Base-by-base conservation (phyloP, 2,797 vertebrate species). In the Hemitrygon akajei region DNA sequence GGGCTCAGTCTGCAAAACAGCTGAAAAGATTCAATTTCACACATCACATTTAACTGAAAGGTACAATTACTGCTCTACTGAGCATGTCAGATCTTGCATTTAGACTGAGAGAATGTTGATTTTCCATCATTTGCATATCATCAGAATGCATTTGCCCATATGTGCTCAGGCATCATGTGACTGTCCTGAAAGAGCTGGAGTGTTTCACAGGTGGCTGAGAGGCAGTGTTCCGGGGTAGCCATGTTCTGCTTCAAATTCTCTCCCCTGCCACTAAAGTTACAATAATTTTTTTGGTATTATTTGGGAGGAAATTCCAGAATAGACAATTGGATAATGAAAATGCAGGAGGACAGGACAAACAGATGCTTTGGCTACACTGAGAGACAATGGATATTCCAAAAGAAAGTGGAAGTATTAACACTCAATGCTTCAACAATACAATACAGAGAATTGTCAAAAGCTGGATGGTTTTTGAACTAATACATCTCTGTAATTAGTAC, bases 1-100 rank as follows among this genome's bases (percentile, higher is more conserved):
- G 37, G 7, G n/a, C 20, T 40, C 66, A 71, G 89, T 37, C 40
- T 91, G 7, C 25, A 92, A 75, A 71, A 40, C 66, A 92, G 91
- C 71, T 92, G 91, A 92, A 92, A 71, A 75, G 37, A 92, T 92
- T 75, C 40, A 40, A 73, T 75, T 92, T 40, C 91, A 71, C 10
- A 27, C 66, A 66, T 40, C 12, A 11, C 47, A 92, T 92, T 92
- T 47, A 92, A 40, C 25, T 75, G 37, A 58, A 25, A 58, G 81
- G 25, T 84, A 84, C 47, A 84, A 84, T 86, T 86, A 60, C 22
- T 58, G 34, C 20, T 60, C 40, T 27, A 37, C 47, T 3, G 40
- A 58, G 47, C 27, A 37, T 82, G 18, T 82, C 22, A 37, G 80
- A 37, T 40, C 6, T 5, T 20, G 40, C 18, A 37, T 82, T 22